Conservation (phyloP, 1,140 invertebrate genomes). For the Adelges cooleyi region DNA sequence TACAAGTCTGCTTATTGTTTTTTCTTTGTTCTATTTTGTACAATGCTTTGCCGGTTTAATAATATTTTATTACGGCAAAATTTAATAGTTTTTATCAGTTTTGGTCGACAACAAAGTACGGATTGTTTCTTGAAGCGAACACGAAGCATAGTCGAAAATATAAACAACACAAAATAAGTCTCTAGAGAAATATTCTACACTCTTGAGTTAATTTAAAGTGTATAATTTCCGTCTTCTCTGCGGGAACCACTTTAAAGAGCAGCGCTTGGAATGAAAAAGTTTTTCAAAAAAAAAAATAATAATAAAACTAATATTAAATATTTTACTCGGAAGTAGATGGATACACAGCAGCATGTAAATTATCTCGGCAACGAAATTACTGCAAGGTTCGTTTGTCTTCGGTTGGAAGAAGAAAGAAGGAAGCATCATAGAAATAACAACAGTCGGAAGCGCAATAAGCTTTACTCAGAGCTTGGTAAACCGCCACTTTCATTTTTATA, state of each 20-base stretch:
- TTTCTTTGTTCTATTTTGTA: too few species aligned
- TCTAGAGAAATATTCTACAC: background rate
- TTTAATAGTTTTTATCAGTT: too few species aligned
- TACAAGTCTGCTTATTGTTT: too few species aligned
- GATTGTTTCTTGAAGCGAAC: too few species aligned
- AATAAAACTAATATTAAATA: background rate
- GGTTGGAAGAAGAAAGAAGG: background rate
- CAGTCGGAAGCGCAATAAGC: background rate
- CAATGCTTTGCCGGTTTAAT: too few species aligned
- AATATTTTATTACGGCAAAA: too few species aligned
- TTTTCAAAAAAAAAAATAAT: slow-evolving; percentile 6
- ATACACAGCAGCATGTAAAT: background rate
- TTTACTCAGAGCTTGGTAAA: background rate
- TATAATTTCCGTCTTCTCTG: background rate
- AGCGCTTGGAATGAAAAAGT: too few species aligned
- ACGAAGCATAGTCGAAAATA: too few species aligned
- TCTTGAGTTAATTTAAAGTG: background rate
- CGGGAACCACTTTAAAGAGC: background rate
- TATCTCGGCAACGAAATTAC: background rate
- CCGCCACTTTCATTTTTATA: too few species aligned
- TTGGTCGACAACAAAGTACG: too few species aligned
- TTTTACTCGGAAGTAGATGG: background rate
- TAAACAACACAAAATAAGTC: background rate
- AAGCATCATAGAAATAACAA: background rate
- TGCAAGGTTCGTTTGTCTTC: background rate